Evolutionary conservation across 2,797 vertebrate genomes (phyloP), one percentile per base, ranked within the genome.

Genomic region (Erpetoichthys calabaricus): DNA sequence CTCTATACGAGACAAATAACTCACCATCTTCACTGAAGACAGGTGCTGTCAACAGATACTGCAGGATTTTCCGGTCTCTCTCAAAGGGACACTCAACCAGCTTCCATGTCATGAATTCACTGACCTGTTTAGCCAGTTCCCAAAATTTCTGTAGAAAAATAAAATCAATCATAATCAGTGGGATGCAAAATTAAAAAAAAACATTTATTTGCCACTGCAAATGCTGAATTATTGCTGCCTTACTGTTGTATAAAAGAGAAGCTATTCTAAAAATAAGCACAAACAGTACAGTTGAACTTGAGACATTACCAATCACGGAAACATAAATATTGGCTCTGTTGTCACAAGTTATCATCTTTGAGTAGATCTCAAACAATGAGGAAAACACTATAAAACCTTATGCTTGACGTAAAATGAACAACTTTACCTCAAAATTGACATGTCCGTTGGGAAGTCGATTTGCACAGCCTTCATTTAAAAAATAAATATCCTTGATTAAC

Each of bases 401-500:
- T 25, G 25, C 25, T 25, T 25, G 25, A 25, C 2, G 25, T 25
- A 25, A 25, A 25, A 25, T 25, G 25, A 25, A 25, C 25, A 25
- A 25, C 25, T 68, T 82, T 72, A 97, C 94, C 79, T 94, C 85
- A 59, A 97, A 97, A 78, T 97, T 98, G 75, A 98, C 51, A 1
- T 91, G 92, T 51, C 94, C 92, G 0, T 86, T 96, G 45, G 89
- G 83, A 57, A 97, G 87, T 60, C 84, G 73, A 80, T 84, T 95
- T 70, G 81, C 78, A 66, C 90, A 96, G n/a, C 91, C 87, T 68
- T 97, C 91, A 1, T 97, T 97, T 51, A 98, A 87, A 80, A 98
- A 97, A 74, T 94, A 95, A 69, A 98, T 81, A 66, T 97, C 94
- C 79, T 97, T 98, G 63, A 98, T 90, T 63, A 97, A 71, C 56